phyloP scores from a whole-genome alignment of 1,140 invertebrate genomes.

The Cataglyphis hispanica region DNA sequence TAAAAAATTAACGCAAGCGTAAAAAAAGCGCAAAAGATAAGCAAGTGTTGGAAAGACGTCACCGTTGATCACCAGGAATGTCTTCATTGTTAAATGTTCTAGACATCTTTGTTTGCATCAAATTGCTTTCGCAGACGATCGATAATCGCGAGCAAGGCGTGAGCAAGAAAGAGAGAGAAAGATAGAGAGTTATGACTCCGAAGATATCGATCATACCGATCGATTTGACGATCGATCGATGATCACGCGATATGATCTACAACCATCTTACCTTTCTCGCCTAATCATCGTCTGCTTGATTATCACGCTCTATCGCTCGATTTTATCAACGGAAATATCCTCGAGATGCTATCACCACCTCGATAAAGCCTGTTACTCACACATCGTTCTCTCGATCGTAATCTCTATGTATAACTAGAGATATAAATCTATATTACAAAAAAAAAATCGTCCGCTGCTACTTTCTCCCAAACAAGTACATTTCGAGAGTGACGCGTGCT shows the following conservation, averaged over 20 bases:
- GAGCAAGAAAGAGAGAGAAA: not conserved
- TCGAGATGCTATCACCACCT: slow-evolving; percentile 38
- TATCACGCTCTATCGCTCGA: slow-evolving; percentile 64
- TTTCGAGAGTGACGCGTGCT: not conserved
- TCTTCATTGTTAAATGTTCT: not conserved
- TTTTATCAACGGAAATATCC: slow-evolving; percentile 58
- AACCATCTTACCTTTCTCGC: not conserved
- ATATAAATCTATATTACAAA: slow-evolving; percentile 10
- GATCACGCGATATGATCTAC: slow-evolving; percentile 63
- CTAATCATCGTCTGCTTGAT: slow-evolving; percentile 70
- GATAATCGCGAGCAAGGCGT: slow-evolving; percentile 40
- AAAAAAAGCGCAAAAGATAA: not conserved
- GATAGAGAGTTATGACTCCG: not conserved
- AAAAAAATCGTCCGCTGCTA: not conserved
- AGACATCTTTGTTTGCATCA: not conserved
- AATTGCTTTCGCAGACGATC: slow-evolving; percentile 27
- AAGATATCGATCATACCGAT: slow-evolving; percentile 27
- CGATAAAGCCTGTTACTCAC: slow-evolving; percentile 7
- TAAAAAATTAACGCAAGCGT: not conserved
- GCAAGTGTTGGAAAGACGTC: not conserved
- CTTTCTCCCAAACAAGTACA: not conserved
- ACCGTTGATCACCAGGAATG: not conserved
- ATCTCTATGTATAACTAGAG: not conserved
- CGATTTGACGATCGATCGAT: slow-evolving; percentile 57
- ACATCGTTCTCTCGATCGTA: slow-evolving; percentile 26